Conservation (phyloP, 2,797 vertebrate genomes). For the Molothrus ater region DNA sequence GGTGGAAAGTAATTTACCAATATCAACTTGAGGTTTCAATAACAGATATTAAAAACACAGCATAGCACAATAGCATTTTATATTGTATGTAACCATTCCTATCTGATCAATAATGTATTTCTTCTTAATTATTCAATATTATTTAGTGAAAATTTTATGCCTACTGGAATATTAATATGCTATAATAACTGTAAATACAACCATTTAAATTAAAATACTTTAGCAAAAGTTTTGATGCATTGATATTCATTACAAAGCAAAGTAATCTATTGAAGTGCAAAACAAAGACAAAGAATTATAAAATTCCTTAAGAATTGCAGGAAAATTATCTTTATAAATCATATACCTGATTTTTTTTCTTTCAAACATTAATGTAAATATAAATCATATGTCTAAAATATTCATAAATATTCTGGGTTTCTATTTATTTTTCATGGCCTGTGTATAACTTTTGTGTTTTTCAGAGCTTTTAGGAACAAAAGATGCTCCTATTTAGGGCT, state of each 20-base stretch:
- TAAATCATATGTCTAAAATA: background rate
- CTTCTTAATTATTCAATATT: slow-evolving; percentile 75
- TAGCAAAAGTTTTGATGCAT: slow-evolving; percentile 37
- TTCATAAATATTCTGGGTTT: background rate
- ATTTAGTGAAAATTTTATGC: slow-evolving; percentile 69
- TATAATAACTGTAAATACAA: slow-evolving; percentile 70
- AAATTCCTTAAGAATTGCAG: background rate
- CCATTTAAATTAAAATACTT: slow-evolving; percentile 72
- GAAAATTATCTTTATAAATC: background rate
- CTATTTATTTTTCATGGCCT: slow-evolving; percentile 14
- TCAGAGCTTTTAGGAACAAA: background rate
- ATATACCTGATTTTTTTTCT: background rate
- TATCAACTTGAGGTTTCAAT: slow-evolving; percentile 29
- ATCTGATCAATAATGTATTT: slow-evolving; percentile 78
- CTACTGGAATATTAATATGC: slow-evolving; percentile 70
- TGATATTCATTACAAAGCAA: slow-evolving; percentile 7
- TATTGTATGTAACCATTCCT: slow-evolving; percentile 23
- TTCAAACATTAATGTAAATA: background rate
- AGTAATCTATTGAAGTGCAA: slow-evolving; percentile 6
- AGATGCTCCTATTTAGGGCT: background rate
- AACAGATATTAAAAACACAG: slow-evolving; percentile 30
- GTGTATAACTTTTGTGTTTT: background rate
- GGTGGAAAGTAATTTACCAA: background rate
- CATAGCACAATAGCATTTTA: slow-evolving; percentile 23
- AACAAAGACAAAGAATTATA: slow-evolving; percentile 12